phyloP scores from a whole-genome alignment of 2,797 vertebrate species.

The Eupleurogrammus muticus region DNA sequence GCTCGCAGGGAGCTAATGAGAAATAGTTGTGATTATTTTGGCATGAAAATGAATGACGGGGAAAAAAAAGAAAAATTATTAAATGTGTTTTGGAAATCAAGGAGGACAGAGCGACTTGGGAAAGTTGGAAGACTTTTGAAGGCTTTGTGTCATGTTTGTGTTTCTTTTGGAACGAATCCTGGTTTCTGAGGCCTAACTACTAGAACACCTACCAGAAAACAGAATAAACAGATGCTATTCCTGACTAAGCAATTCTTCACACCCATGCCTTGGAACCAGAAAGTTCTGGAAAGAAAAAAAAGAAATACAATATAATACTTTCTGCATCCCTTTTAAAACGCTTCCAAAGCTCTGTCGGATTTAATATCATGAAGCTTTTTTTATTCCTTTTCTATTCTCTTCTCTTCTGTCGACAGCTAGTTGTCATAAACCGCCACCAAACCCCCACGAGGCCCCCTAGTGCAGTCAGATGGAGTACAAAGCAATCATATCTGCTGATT shows the following conservation, averaged over 20 bases:
- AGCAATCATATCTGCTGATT: constrained; percentile 90
- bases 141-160: constrained; percentile 48
- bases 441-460: constrained; percentile 75
- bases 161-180: constrained; percentile 54
- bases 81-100: constrained; percentile 40
- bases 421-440: constrained; percentile 78
- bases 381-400: constrained; percentile 71
- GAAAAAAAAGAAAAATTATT: constrained; percentile 33
- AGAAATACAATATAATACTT: constrained; percentile 44
- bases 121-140: constrained; percentile 45
- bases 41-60: constrained; percentile 63
- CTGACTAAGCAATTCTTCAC: constrained; percentile 58
- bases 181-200: constrained; percentile 51
- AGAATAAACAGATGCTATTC: constrained; percentile 54
- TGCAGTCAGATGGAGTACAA: constrained; percentile 83
- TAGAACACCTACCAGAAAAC: constrained; percentile 46
- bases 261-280: constrained; percentile 46
- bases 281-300: constrained; percentile 46
- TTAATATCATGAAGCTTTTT: constrained; percentile 77
- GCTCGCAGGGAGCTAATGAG: constrained; percentile 66
- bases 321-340: constrained; percentile 54
- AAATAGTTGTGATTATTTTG: constrained; percentile 81
- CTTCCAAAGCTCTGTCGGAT: constrained; percentile 60
- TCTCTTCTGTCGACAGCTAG: constrained; percentile 74
- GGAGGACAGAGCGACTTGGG: constrained; percentile 29